Evolutionary conservation across 92 coral and sea anemone genomes (phyloP).

Genomic region (Heteractis magnifica): DNA sequence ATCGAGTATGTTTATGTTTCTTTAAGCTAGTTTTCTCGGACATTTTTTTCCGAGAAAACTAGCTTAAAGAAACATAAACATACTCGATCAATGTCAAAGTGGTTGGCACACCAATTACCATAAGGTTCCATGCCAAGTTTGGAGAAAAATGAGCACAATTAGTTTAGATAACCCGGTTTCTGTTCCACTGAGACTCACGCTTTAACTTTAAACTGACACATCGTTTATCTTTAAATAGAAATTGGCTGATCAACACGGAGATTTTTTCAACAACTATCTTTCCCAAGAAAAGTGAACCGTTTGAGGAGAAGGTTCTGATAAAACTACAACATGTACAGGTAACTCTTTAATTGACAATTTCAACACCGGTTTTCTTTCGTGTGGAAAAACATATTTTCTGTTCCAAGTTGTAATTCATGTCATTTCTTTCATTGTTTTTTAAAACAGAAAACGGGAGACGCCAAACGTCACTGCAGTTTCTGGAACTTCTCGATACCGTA

Average conservation of each 20-base stretch:
- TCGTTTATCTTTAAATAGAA: neutral
- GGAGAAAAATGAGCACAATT: too few relatives aligned
- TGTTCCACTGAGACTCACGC: too few relatives aligned
- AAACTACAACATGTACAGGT: constrained; percentile 12
- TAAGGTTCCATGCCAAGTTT: too few relatives aligned
- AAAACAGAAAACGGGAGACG: neutral
- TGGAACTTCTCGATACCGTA: constrained; percentile 28
- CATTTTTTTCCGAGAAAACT: too few relatives aligned
- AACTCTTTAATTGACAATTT: neutral
- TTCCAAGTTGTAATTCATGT: neutral
- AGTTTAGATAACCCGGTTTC: too few relatives aligned
- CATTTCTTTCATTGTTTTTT: neutral
- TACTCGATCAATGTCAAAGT: too few relatives aligned
- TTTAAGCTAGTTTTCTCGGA: too few relatives aligned
- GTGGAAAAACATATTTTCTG: neutral
- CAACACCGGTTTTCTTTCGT: too few relatives aligned
- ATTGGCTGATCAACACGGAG: neutral
- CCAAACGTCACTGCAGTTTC: constrained; percentile 1
- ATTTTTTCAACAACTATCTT: constrained; percentile 2
- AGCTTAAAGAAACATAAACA: too few relatives aligned
- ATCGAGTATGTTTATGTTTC: too few relatives aligned
- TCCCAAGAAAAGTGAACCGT: constrained; percentile 13
- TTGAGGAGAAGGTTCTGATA: neutral
- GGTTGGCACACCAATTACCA: too few relatives aligned
- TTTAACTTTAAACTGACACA: too few relatives aligned